These are phyloP conservation scores for Archaeoteleia sp. DNA, from an alignment of 2,888 invertebrate species.

Conservation along the genomic window DNA sequence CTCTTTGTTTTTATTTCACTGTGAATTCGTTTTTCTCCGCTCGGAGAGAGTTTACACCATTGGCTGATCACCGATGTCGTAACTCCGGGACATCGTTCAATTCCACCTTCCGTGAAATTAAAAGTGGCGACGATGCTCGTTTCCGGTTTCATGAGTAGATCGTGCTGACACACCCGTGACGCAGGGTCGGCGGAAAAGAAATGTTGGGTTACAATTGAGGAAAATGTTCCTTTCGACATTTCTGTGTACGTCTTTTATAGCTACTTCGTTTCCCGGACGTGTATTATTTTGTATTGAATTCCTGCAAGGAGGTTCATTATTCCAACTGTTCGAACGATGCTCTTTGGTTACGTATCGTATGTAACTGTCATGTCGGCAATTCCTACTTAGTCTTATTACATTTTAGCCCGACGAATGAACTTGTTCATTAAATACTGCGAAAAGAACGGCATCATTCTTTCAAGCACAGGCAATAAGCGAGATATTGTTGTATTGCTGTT, in stretches of 20 bases:
- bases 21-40: constrained; percentile 22
- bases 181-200: background rate
- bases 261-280: too few relatives aligned
- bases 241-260: too few relatives aligned
- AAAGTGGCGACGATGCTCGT: constrained; percentile 29
- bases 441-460: constrained; percentile 21
- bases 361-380: too few relatives aligned
- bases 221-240: too few relatives aligned
- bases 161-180: constrained; percentile 38
- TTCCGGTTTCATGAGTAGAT: constrained; percentile 34
- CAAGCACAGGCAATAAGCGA: constrained; percentile 26
- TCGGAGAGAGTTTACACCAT: constrained; percentile 23
- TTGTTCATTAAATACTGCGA: constrained; percentile 33
- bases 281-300: too few relatives aligned
- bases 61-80: constrained; percentile 8
- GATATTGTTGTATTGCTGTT: constrained; percentile 42
- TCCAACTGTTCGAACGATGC: too few relatives aligned
- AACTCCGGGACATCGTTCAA: constrained; percentile 36
- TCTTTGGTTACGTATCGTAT: too few relatives aligned
- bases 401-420: too few relatives aligned
- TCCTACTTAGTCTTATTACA: too few relatives aligned
- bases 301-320: too few relatives aligned
- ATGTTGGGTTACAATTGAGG: too few relatives aligned
- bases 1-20: constrained; percentile 19
- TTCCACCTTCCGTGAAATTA: constrained; percentile 34